These are phyloP conservation scores for Neoarius graeffei DNA, from an alignment of 2,113 vertebrate genomes.

Conservation along the genomic window DNA sequence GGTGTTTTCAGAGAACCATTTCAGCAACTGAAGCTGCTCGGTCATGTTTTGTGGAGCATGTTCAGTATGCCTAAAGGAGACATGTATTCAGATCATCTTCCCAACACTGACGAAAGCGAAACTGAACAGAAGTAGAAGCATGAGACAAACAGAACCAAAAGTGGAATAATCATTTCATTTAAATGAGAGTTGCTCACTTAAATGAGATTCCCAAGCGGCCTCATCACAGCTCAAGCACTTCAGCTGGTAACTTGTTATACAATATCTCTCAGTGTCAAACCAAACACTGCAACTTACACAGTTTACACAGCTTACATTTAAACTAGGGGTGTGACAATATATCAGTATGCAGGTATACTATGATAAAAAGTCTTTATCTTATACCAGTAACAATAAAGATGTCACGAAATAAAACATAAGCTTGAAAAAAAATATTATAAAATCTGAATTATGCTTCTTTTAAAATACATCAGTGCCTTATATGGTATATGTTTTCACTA, in stretches of 20 bases:
- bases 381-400: background rate
- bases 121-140: conserved; percentile 53
- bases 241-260: conserved; percentile 43
- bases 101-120: conserved; percentile 43
- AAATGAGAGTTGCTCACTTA: conserved; percentile 74
- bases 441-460: background rate
- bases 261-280: background rate
- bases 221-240: conserved; percentile 66
- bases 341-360: background rate
- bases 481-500: too few relatives aligned
- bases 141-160: conserved; percentile 68
- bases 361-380: background rate
- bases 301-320: background rate
- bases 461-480: background rate
- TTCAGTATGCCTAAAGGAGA: conserved; percentile 12
- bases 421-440: background rate
- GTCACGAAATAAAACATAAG: background rate
- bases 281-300: background rate
- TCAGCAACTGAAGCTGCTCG: background rate
- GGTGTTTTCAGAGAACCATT: conserved; percentile 16
- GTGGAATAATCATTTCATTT: conserved; percentile 74
- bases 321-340: conserved; percentile 19
- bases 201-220: conserved; percentile 80
- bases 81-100: background rate
- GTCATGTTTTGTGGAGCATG: background rate